Evolutionary conservation across 2,113 vertebrate genomes (phyloP).

Genomic region (Mandrillus leucophaeus): DNA sequence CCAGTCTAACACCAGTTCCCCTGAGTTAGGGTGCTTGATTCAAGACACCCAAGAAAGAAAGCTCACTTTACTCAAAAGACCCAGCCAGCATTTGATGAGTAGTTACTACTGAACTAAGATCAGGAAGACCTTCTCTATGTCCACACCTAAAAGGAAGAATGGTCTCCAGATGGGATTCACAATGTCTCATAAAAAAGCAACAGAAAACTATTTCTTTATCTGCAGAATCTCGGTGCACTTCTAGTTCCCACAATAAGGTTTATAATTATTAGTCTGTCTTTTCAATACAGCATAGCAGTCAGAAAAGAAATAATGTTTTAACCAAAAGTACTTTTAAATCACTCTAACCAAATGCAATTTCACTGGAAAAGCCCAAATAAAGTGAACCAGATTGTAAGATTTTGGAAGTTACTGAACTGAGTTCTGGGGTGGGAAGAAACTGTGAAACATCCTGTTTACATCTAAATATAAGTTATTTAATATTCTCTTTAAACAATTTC

Average conservation of each 20-base stretch:
- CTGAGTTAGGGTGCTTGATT: neutral
- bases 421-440: neutral
- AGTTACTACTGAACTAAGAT: neutral
- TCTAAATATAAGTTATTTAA: neutral
- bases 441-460: neutral
- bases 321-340: neutral
- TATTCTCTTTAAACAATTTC: neutral
- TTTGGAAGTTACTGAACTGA: neutral
- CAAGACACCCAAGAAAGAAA: neutral
- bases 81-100: neutral
- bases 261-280: neutral
- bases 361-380: neutral
- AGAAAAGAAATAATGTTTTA: conserved; percentile 17
- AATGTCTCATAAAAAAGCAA: neutral
- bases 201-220: neutral
- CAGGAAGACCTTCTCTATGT: neutral
- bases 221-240: neutral
- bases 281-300: neutral
- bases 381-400: neutral
- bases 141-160: neutral
- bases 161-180: neutral
- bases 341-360: conserved; percentile 18
- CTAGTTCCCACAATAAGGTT: neutral
- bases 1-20: neutral
- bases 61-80: neutral